Evolutionary conservation across 1,140 invertebrate species (phyloP).

Genomic region (Asbolus verrucosus): DNA sequence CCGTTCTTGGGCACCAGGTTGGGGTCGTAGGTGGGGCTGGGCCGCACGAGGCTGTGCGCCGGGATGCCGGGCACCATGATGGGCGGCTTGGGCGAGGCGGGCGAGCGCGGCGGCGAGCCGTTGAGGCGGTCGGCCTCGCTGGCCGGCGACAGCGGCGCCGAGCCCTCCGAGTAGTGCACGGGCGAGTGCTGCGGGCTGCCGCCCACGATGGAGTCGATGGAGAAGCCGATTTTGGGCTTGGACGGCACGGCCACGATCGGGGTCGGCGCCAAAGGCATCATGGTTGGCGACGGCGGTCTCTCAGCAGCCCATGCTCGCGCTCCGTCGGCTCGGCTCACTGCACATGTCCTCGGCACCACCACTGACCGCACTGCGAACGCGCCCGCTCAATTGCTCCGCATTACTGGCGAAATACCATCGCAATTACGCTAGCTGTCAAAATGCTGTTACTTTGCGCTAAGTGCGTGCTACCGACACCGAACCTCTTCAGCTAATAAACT

Average conservation of each 20-base stretch:
- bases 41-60: conserved; percentile 65
- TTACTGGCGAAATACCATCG: background rate
- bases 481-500: conserved; percentile 62
- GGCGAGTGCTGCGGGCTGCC: conserved; percentile 65
- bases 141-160: conserved; percentile 61
- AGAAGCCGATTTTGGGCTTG: conserved; percentile 94
- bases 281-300: conserved; percentile 66
- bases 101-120: conserved; percentile 64
- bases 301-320: conserved; percentile 7
- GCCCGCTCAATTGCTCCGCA: background rate
- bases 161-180: conserved; percentile 63
- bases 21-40: conserved; percentile 64
- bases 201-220: conserved; percentile 94
- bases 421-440: conserved; percentile 5
- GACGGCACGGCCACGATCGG: conserved; percentile 84
- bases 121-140: conserved; percentile 62
- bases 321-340: background rate
- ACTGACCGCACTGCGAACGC: conserved; percentile 3
- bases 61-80: conserved; percentile 68
- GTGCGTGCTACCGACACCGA: conserved; percentile 61
- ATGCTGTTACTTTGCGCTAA: background rate
- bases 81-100: conserved; percentile 64
- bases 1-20: conserved; percentile 72
- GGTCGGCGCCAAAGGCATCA: conserved; percentile 92
- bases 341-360: background rate